A percentile compares a stretch with the other conserved stretches of the same genome.
These are phyloP conservation scores for Ostrea edulis DNA, from an alignment of 1,140 invertebrate species.

Conservation along the genomic window DNA sequence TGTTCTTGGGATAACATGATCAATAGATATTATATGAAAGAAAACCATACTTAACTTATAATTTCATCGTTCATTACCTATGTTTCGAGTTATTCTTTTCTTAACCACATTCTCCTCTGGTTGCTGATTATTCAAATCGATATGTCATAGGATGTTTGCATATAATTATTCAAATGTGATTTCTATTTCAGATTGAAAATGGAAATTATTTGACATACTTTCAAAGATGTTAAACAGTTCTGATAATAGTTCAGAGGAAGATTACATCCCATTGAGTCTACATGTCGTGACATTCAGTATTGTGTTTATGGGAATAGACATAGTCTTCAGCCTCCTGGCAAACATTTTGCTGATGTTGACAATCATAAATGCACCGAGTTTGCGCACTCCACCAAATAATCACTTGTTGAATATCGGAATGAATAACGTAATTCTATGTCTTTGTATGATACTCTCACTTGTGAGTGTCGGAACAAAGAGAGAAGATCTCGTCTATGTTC, in stretches of 20 bases:
- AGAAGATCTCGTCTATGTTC: constrained; percentile 10
- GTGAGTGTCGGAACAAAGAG: constrained; percentile 54
- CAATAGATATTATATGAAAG: neutral
- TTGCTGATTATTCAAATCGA: neutral
- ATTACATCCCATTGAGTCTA: neutral
- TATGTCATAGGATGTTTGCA: neutral
- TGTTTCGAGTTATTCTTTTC: too few relatives aligned
- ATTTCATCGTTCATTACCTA: too few relatives aligned
- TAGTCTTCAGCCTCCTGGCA: constrained; percentile 57
- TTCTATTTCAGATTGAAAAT: neutral
- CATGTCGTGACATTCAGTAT: constrained; percentile 52
- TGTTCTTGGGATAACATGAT: neutral
- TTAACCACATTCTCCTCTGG: too few relatives aligned
- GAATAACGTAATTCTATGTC: constrained; percentile 66
- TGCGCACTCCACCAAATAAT: constrained; percentile 70
- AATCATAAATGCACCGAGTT: constrained; percentile 65
- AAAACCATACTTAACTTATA: neutral
- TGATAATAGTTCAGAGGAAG: neutral
- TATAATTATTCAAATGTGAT: neutral
- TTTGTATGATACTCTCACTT: constrained; percentile 63
- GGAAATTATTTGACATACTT: neutral
- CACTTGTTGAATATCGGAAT: constrained; percentile 72
- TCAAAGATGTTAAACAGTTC: constrained; percentile 13
- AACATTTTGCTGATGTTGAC: constrained; percentile 63
- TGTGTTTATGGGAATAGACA: constrained; percentile 55